Conservation (phyloP, 1,140 invertebrate species). For the fruit fly (Drosophila melanogaster) region DNA sequence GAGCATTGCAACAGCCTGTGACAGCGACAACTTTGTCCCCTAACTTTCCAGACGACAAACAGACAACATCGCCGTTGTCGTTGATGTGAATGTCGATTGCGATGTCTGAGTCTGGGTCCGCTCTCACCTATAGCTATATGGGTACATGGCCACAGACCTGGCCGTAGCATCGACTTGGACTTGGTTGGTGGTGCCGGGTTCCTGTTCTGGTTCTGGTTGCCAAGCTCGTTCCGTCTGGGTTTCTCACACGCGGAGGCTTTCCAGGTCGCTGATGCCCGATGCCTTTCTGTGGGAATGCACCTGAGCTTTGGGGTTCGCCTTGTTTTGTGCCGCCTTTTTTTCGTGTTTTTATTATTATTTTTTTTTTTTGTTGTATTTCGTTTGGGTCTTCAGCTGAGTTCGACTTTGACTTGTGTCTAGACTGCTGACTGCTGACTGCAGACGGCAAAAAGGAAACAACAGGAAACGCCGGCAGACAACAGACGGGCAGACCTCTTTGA, state of each 20-base stretch:
- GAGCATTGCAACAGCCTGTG: conserved; percentile 4
- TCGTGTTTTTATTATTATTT: conserved; percentile 1
- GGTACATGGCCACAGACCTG: conserved; percentile 25
- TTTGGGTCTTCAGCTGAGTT: conserved; percentile 42
- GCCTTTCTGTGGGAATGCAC: conserved; percentile 52
- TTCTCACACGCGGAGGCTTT: conserved; percentile 42
- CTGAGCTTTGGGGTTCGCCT: conserved; percentile 56
- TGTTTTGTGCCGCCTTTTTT: conserved; percentile 14
- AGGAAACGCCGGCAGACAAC: conserved; percentile 70
- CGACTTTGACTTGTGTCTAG: conserved; percentile 76
- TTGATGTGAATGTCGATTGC: conserved; percentile 57
- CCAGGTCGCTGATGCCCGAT: conserved; percentile 28
- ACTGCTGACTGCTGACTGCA: conserved; percentile 60
- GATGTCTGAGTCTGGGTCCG: conserved; percentile 21
- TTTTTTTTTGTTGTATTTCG: conserved; percentile 13
- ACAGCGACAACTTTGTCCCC: conserved; percentile 62
- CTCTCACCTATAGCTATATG: conserved; percentile 30
- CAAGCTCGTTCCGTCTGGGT: conserved; percentile 1
- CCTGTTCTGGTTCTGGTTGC: conserved; percentile 3
- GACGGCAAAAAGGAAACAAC: conserved; percentile 70
- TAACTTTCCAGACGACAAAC: conserved; percentile 71
- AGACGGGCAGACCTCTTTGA: conserved; percentile 73
- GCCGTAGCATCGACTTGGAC: conserved; percentile 7
- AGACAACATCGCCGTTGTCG: conserved; percentile 51
- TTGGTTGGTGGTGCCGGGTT: not conserved